Conservation (phyloP, 2,888 invertebrate species). For the Trissoscelio sp. region DNA sequence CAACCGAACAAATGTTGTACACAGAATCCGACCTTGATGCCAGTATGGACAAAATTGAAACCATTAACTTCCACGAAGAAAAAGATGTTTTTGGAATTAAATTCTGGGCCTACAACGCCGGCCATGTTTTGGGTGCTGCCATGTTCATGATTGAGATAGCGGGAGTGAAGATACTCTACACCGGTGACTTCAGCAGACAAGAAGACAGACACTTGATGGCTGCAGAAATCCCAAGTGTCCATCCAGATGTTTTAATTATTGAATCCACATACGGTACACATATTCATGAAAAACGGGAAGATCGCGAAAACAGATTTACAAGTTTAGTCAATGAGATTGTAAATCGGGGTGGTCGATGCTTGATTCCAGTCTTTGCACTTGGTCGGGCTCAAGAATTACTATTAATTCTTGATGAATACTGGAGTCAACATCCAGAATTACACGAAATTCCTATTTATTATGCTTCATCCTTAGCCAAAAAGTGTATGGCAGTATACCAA, state of each 20-base stretch:
- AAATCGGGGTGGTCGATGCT: constrained; percentile 97
- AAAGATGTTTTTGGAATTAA: constrained; percentile 98
- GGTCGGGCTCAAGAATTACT: constrained; percentile 98
- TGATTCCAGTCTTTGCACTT: constrained; percentile 99
- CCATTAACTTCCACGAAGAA: constrained; percentile 98
- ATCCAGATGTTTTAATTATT: constrained; percentile 98
- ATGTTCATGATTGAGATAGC: constrained; percentile 99
- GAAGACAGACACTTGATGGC: constrained; percentile 99
- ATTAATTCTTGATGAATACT: constrained; percentile 97
- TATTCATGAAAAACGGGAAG: constrained; percentile 99
- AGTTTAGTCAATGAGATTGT: constrained; percentile 97
- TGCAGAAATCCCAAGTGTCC: constrained; percentile 98
- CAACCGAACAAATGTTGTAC: constrained; percentile 98
- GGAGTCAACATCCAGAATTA: constrained; percentile 98
- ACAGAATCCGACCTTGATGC: constrained; percentile 98
- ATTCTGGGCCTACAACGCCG: constrained; percentile 99
- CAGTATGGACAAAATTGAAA: constrained; percentile 99
- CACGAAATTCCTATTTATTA: constrained; percentile 99
- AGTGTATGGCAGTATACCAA: constrained; percentile 99
- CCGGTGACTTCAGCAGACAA: constrained; percentile 99
- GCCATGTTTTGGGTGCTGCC: constrained; percentile 99
- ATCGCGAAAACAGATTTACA: constrained; percentile 97
- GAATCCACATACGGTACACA: constrained; percentile 99
- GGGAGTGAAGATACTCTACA: constrained; percentile 96
- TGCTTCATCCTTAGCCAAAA: constrained; percentile 99